Base-by-base conservation (phyloP, 2,113 vertebrate species). In the Mus pahari region DNA sequence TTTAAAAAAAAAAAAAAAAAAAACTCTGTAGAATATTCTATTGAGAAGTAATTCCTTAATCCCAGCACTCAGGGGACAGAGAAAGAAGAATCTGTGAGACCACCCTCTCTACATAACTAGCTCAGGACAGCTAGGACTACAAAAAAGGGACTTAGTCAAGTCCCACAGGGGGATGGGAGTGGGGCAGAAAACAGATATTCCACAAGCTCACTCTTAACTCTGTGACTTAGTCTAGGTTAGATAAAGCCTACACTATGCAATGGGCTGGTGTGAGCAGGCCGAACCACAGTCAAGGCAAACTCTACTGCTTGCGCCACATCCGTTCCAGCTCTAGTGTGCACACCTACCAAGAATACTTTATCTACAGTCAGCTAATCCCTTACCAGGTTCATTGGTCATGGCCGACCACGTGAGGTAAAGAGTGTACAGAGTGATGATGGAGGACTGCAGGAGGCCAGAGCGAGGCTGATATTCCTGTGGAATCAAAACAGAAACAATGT, bases 341-440 rank as follows among this genome's bases (percentile, higher is more conserved):
- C 11, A 89, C 31, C 20, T 20, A n/a, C 19, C 81, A 17, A n/a
- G 26, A 77, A n/a, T 81, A 36, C 31, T 81, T 64, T 60, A 93
- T 78, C 71, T 90, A 45, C 74, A 42, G n/a, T n/a, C 91, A 19
- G 75, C 90, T 36, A 62, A 55, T 75, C 36, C 70, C 98, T 99
- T 98, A 99, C 99, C 99, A 84, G 99, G 99, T 96, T 99, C 99
- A 1, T 99, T 99, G 92, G 98, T 99, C 99, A 99, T 99, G 92
- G 99, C 99, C 64, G 99, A 99, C 99, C 99, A 99, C 1, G 99
- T 99, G 95, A 99, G 99, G 94, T 99, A 99, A 98, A 99, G 98
- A 93, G 99, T 99, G 95, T 99, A 99, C 50, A 99, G 96, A 0
- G 99, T 99, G 97, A 99, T 99, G 95, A 99, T 55, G 28, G 99